Evolutionary conservation across 2,888 invertebrate species (phyloP), one percentile per base, ranked within the genome.

Genomic region (Dasysyrphus tricinctus): DNA sequence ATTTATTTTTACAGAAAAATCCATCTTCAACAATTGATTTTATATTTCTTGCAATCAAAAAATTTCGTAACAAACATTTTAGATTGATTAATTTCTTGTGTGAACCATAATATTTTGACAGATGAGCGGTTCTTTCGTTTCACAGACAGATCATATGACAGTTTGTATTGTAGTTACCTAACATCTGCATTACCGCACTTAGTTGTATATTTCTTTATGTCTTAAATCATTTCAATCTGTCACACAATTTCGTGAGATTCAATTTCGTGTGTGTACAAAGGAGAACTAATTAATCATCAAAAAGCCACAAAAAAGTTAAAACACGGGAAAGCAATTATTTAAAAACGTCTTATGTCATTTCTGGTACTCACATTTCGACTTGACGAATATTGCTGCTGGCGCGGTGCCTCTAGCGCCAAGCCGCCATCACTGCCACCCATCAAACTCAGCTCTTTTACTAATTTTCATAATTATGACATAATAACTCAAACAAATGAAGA

Each of bases 401-500:
- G 16, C 19, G 24, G 39, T 39, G 59, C 39, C 44, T 61, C 54
- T 11, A 57, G 29, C 39, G 14, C 39, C 61, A n/a, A 29, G 11
- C 57, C 57, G 29, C 39, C 34, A 61, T 47, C 34, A 37, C 56
- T 14, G 75, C 32, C 54, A 29, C 24, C 47, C 19, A 24, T 63
- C 69, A 39, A 12, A 29, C 39, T 78, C 19, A 44, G 29, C 32
- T 65, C 32, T 54, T 65, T 19, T 72, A 77, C 77, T 80, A 77
- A 85, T 82, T 86, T 82, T 79, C 86, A 86, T 79, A 82, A 79
- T 79, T 81, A 63, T 86, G 78, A 79, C 86, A 82, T 75, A 74
- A 86, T 57, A 56, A 44, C 29, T 49, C 32, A 69, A 69, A 59
- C 42, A 51, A 70, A 69, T 47, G 37, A 69, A 51, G 47, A 14